phyloP scores from a whole-genome alignment of 2,888 invertebrate genomes.

The Pyrocoelia pectoralis region DNA sequence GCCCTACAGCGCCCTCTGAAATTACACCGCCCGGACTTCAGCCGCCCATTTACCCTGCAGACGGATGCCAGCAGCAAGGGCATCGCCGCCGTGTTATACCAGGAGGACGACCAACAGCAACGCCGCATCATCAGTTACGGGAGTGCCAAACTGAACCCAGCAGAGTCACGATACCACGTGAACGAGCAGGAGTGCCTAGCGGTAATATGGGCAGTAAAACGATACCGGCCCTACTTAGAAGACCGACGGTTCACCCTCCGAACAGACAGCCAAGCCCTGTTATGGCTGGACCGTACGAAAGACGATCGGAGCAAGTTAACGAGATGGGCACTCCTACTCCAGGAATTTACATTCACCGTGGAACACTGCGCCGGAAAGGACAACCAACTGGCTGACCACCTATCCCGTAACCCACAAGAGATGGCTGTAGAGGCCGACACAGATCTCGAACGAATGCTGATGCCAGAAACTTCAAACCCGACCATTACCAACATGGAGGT shows the following conservation, averaged over 20 bases:
- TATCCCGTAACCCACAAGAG: conserved; percentile 28
- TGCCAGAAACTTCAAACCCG: background rate
- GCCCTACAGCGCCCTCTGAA: conserved; percentile 28
- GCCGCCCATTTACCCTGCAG: conserved; percentile 37
- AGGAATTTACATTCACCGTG: conserved; percentile 36
- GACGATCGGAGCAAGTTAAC: conserved; percentile 30
- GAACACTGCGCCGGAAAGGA: conserved; percentile 41
- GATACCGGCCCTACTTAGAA: conserved; percentile 39
- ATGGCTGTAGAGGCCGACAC: background rate
- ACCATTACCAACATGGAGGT: background rate
- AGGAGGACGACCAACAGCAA: conserved; percentile 13
- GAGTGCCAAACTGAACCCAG: conserved; percentile 31
- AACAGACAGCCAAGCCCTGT: too few relatives aligned
- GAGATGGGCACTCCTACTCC: conserved; percentile 37
- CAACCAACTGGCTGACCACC: conserved; percentile 37
- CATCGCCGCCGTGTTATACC: conserved; percentile 43
- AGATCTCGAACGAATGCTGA: background rate
- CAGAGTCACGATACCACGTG: conserved; percentile 39
- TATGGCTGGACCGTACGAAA: conserved; percentile 34
- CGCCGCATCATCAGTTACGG: conserved; percentile 37
- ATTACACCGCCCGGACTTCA: conserved; percentile 37
- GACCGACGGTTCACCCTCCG: too few relatives aligned
- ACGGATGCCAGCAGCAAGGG: conserved; percentile 41
- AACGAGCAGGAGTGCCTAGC: conserved; percentile 45
- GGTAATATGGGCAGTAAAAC: conserved; percentile 41